Conservation (phyloP, 2,888 invertebrate genomes). For the Sphaerophoria taeniata region DNA sequence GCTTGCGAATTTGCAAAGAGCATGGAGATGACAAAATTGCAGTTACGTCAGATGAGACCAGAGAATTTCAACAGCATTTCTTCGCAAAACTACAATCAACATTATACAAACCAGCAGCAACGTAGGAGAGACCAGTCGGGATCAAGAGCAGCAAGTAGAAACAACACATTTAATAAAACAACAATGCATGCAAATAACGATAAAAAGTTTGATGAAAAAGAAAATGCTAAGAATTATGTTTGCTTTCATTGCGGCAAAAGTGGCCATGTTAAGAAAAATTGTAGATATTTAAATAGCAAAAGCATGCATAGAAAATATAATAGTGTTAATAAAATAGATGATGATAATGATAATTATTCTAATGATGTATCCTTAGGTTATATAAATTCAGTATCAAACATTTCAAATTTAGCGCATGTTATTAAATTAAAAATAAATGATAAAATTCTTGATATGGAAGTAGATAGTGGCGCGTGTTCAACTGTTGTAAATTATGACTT, state of each 20-base stretch:
- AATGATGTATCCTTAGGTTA: slow-evolving; percentile 12
- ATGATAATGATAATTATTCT: neutral
- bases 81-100: too few relatives aligned
- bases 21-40: slow-evolving; percentile 36
- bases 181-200: too few relatives aligned
- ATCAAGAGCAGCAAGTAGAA: too few relatives aligned
- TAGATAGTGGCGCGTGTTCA: slow-evolving; percentile 12
- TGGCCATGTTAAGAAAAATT: neutral
- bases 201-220: too few relatives aligned
- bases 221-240: too few relatives aligned
- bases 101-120: neutral
- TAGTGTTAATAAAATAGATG: neutral
- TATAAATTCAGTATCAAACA: slow-evolving; percentile 28
- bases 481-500: too few relatives aligned
- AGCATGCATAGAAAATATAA: neutral
- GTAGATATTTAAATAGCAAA: neutral
- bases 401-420: slow-evolving; percentile 30
- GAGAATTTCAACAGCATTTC: neutral
- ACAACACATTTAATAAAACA: too few relatives aligned
- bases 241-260: neutral
- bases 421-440: slow-evolving; percentile 28
- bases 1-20: slow-evolving; percentile 40
- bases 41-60: slow-evolving; percentile 20
- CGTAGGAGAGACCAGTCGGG: neutral
- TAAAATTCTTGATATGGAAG: slow-evolving; percentile 32